A percentile compares a stretch with the other conserved stretches of the same genome.
phyloP scores from a whole-genome alignment of 2,888 invertebrate species.

The Ditula angustiorana region DNA sequence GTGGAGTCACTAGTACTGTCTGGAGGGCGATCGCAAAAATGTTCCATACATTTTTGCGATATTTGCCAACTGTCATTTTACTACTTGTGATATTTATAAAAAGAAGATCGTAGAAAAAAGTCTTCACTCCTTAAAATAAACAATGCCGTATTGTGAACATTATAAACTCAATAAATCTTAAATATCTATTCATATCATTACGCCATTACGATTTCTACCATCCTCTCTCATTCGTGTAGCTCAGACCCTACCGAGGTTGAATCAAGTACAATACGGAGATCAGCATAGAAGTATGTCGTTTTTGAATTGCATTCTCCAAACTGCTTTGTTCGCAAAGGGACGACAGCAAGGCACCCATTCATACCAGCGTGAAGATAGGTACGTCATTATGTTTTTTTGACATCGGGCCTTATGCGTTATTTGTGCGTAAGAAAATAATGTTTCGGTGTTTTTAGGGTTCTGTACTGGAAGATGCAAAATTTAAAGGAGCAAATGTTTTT shows the following conservation, averaged over 20 bases:
- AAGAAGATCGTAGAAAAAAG: too few relatives aligned
- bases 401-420: constrained; percentile 7
- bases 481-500: too few relatives aligned
- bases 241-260: constrained; percentile 19
- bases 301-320: constrained; percentile 36
- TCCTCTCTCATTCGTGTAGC: constrained; percentile 10
- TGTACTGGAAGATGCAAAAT: too few relatives aligned
- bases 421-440: constrained; percentile 15
- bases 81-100: too few relatives aligned
- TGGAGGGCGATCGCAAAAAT: too few relatives aligned
- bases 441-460: constrained; percentile 3
- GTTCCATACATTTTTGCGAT: too few relatives aligned
- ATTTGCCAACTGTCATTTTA: too few relatives aligned
- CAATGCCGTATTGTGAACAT: too few relatives aligned
- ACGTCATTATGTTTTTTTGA: constrained; percentile 22
- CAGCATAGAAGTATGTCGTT: constrained; percentile 31
- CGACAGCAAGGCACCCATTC: constrained; percentile 23
- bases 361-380: constrained; percentile 19
- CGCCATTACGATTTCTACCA: not conserved
- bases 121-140: too few relatives aligned
- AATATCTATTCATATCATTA: not conserved
- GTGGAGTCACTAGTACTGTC: too few relatives aligned
- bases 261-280: constrained; percentile 31
- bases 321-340: constrained; percentile 17
- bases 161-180: not conserved